Evolutionary conservation across 35 echinoderm and acorn worm species (phyloP).

Genomic region (Ophioderma brevispina): DNA sequence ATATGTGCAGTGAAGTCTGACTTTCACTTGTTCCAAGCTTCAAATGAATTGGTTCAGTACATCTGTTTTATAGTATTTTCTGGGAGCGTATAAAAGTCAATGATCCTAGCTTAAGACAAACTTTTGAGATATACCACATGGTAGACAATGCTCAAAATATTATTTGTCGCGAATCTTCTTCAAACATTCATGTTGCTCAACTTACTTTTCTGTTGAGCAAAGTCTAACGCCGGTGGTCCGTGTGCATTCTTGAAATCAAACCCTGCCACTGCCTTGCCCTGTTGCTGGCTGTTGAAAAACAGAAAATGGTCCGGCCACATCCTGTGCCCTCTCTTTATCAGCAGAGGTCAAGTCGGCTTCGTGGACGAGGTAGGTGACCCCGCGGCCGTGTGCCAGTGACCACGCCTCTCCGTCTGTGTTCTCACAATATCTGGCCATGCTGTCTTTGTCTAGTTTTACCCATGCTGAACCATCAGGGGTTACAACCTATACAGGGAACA

Average conservation of each 20-base stretch:
- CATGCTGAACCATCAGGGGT: constrained; percentile 69
- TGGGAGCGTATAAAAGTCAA: too few species aligned
- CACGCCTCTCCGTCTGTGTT: constrained; percentile 91
- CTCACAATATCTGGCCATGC: constrained; percentile 97
- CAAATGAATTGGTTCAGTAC: too few species aligned
- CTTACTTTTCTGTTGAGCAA: constrained; percentile 58
- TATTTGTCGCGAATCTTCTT: too few species aligned
- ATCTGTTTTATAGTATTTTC: too few species aligned
- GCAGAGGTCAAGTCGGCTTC: constrained; percentile 61
- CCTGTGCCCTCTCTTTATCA: constrained; percentile 38
- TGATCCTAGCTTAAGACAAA: too few species aligned
- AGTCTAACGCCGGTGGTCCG: constrained; percentile 69
- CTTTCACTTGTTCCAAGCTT: too few species aligned
- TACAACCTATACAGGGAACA: constrained; percentile 22
- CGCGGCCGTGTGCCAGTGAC: constrained; percentile 71
- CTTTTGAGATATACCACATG: too few species aligned
- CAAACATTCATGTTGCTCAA: too few species aligned
- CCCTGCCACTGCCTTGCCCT: constrained; percentile 24
- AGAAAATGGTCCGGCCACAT: neutral
- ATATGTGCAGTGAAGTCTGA: too few species aligned
- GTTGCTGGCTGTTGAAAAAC: constrained; percentile 19
- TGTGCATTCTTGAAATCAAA: constrained; percentile 96
- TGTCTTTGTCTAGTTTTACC: constrained; percentile 93
- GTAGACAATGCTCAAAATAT: too few species aligned
- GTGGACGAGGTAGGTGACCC: constrained; percentile 66